Evolutionary conservation across 2,113 vertebrate species (phyloP).

Genomic region (Anthoscopus minutus): DNA sequence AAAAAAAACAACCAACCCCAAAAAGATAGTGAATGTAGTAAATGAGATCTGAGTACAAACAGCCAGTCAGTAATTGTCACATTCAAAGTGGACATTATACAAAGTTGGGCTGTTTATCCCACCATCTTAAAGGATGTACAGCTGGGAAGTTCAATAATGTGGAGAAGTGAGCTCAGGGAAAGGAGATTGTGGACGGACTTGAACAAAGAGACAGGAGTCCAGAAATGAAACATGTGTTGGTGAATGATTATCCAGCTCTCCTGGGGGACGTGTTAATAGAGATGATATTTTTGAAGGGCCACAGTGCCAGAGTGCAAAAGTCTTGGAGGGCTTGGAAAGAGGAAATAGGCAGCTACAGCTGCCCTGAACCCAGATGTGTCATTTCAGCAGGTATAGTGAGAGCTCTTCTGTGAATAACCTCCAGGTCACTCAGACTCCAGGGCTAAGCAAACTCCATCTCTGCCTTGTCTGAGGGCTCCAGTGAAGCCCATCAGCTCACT

Average conservation of each 20-base stretch:
- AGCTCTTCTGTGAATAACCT: neutral
- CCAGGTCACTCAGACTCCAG: neutral
- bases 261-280: neutral
- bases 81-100: neutral
- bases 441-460: neutral
- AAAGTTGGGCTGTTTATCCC: neutral
- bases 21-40: neutral
- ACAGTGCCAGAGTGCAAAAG: neutral
- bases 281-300: neutral
- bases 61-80: neutral
- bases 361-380: neutral
- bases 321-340: neutral
- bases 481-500: conserved; percentile 34
- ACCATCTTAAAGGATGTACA: accelerated
- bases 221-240: neutral
- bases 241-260: neutral
- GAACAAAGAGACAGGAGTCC: neutral
- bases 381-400: neutral
- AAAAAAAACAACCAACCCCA: no score
- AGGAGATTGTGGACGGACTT: neutral
- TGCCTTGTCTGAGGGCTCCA: conserved; percentile 4
- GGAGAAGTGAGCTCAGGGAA: neutral
- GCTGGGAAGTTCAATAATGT: neutral
- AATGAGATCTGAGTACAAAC: neutral
- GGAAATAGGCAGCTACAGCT: neutral